Base-by-base conservation (phyloP, 2,888 invertebrate species). In the Bimastos eiseni region DNA sequence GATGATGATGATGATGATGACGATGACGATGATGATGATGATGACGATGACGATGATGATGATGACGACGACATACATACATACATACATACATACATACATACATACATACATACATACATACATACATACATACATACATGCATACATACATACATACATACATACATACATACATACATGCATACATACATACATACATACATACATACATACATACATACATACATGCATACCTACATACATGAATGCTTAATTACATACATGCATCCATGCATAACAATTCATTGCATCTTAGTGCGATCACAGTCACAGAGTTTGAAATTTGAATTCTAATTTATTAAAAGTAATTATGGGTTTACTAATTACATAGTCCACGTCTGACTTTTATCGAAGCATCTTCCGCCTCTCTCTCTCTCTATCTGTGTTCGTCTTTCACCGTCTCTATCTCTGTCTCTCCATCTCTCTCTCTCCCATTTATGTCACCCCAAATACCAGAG, bases 21-120 rank as follows among this genome's bases (percentile, higher is more conserved):
- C 13, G 49, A 49, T 24, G 49, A 49, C 24, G 1, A 49, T 1
- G 24, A 49, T 49, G 24, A 24, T 49, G 49, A 24, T 24, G 49
- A 24, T 49, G 49, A 49, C 6, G 49, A 49, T 1, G 49, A 49
- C 24, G 0, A 24, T 6, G 49, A 24, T 24, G 49, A 49, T 1
- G 49, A 11, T 6, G 49, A 49, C 24, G 24, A 49, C 13, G 30
- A 70, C 21, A 49, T 49, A 49, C 49, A 49, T 49, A 70, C 70
- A 70, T n/a, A 70, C 70, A 70, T 70, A n/a, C 70, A n/a, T 11
- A 70, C 70, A n/a, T n/a, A n/a, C n/a, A n/a, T 70, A 70, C 70
- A n/a, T 70, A n/a, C 70, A n/a, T 70, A n/a, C 70, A n/a, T 70
- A n/a, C 70, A 70, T 70, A n/a, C 70, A 70, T 70, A 70, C 70